Conservation (phyloP, 1,140 invertebrate species). For the Orussus abietinus region DNA sequence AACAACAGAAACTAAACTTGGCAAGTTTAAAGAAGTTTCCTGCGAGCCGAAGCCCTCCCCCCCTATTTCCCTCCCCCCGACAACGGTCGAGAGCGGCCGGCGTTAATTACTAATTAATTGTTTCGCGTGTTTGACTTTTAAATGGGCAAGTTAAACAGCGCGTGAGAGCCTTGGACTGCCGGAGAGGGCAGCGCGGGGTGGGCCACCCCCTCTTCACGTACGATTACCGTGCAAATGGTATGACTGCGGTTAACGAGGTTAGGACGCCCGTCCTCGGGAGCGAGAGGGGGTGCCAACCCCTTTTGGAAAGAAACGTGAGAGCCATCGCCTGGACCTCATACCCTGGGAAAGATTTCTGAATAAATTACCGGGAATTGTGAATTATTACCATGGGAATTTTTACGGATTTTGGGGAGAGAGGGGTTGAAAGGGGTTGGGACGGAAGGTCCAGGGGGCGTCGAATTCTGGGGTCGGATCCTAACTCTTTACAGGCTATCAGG, state of each 20-base stretch:
- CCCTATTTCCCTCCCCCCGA: conserved; percentile 12
- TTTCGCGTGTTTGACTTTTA: conserved; percentile 51
- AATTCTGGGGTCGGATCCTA: no score
- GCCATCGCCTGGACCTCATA: no score
- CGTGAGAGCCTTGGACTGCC: conserved; percentile 32
- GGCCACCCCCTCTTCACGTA: conserved; percentile 22
- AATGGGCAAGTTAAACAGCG: conserved; percentile 48
- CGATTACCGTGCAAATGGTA: conserved; percentile 38
- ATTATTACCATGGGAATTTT: background rate
- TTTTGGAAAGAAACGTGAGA: no score
- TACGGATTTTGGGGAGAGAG: conserved; percentile 4
- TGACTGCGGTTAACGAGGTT: conserved; percentile 40
- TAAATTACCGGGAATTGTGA: no score
- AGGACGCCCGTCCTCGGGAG: conserved; percentile 37
- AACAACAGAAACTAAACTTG: conserved; percentile 49
- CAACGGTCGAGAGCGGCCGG: conserved; percentile 30
- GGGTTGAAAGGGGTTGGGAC: conserved; percentile 11
- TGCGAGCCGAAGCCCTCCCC: conserved; percentile 29
- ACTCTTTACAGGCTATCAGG: conserved; percentile 33
- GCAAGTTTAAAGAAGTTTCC: conserved; percentile 52
- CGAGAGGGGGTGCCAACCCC: no score
- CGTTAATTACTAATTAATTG: conserved; percentile 53
- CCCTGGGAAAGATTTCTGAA: no score
- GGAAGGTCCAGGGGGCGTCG: conserved; percentile 19
- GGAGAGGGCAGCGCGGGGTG: conserved; percentile 19